Evolutionary conservation across 2,113 vertebrate genomes (phyloP).

Genomic region (Lichenostomus cassidix): DNA sequence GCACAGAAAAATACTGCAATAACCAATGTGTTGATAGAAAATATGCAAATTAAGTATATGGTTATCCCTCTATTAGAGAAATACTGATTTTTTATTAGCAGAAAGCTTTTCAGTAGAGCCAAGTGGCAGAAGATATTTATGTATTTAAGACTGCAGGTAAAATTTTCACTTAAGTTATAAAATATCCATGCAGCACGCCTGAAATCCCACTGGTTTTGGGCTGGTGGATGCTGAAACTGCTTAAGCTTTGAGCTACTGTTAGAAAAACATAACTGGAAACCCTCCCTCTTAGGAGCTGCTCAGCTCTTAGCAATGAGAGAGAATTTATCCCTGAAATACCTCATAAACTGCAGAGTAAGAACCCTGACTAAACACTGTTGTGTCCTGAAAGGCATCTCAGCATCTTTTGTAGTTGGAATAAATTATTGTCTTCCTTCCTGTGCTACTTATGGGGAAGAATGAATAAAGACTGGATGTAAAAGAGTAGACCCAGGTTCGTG

Average conservation of each 20-base stretch:
- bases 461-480: no score
- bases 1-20: background rate
- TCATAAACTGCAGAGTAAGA: background rate
- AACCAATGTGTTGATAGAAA: background rate
- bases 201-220: background rate
- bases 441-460: no score
- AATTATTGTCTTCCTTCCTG: fast-evolving
- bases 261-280: background rate
- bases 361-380: no score
- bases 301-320: background rate
- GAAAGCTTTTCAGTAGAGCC: background rate
- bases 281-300: background rate
- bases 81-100: background rate
- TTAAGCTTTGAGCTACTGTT: background rate
- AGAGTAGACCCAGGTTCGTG: no score
- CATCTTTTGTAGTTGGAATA: background rate
- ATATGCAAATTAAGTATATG: background rate
- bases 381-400: background rate
- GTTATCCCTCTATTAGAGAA: background rate
- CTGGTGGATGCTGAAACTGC: background rate
- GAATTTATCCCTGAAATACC: background rate
- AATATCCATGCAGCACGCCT: background rate
- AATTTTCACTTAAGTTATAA: background rate
- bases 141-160: background rate
- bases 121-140: background rate